Evolutionary conservation across 2,888 invertebrate species (phyloP).

Genomic region (Gastracanthus pulcherrimus): DNA sequence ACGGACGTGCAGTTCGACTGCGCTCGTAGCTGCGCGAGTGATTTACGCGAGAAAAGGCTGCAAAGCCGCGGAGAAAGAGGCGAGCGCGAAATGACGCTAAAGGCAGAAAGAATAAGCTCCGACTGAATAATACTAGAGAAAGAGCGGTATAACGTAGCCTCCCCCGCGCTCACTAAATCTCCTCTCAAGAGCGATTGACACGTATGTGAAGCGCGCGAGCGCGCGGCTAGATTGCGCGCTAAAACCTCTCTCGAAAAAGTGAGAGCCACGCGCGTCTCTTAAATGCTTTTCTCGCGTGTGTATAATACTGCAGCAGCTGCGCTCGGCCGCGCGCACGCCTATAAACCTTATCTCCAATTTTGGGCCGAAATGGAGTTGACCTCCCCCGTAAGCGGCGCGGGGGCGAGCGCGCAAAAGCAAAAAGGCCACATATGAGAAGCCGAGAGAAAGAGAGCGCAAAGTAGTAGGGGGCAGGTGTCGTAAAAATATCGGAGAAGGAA

Average conservation of each 20-base stretch:
- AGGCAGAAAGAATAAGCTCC: too few species aligned
- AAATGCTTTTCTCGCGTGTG: neutral
- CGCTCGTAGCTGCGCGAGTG: too few species aligned
- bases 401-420: neutral
- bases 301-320: neutral
- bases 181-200: conserved; percentile 37
- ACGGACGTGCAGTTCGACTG: conserved; percentile 10
- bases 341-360: conserved; percentile 73
- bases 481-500: conserved; percentile 63
- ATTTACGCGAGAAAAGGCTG: conserved; percentile 53
- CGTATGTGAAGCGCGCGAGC: neutral
- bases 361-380: conserved; percentile 73
- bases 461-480: conserved; percentile 58
- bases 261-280: too few species aligned
- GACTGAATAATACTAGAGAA: neutral
- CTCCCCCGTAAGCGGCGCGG: conserved; percentile 58
- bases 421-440: too few species aligned
- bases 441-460: conserved; percentile 8
- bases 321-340: conserved; percentile 59
- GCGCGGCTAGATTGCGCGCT: neutral
- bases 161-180: conserved; percentile 42
- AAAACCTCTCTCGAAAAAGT: too few species aligned
- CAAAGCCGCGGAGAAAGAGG: neutral
- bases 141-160: too few species aligned
- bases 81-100: neutral